Conservation (phyloP, 2,797 vertebrate genomes). For the Hoplostethus atlanticus region DNA sequence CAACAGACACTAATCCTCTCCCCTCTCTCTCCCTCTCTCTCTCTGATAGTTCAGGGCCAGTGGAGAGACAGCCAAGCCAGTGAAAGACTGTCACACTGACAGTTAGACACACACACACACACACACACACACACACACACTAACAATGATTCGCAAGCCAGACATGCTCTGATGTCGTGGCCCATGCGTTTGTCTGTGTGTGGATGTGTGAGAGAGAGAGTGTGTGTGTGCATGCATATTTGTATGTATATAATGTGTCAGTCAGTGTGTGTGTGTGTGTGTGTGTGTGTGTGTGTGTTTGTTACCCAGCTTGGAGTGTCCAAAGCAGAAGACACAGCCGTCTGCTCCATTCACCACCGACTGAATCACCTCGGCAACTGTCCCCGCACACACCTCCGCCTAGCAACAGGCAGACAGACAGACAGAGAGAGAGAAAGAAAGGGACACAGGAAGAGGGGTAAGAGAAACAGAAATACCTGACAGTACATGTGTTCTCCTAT, state of each 20-base stretch:
- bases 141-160: slow-evolving; percentile 49
- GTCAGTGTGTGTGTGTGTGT: slow-evolving; percentile 5
- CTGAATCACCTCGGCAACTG: slow-evolving; percentile 98
- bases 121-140: slow-evolving; percentile 27
- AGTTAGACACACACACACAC: slow-evolving; percentile 21
- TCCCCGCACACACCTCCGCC: slow-evolving; percentile 97
- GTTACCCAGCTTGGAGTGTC: slow-evolving; percentile 96
- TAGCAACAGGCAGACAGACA: slow-evolving; percentile 68
- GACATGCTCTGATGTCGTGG: slow-evolving; percentile 37
- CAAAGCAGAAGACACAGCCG: slow-evolving; percentile 98
- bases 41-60: slow-evolving; percentile 67
- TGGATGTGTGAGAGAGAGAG: background rate
- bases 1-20: slow-evolving; percentile 75
- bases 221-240: background rate
- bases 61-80: slow-evolving; percentile 47
- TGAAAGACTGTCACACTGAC: slow-evolving; percentile 52
- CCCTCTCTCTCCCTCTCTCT: slow-evolving; percentile 5
- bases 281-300: slow-evolving; percentile 36
- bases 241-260: too few species aligned
- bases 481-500: background rate
- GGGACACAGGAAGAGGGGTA: slow-evolving; percentile 19
- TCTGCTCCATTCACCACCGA: slow-evolving; percentile 98
- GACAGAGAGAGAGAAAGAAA: slow-evolving; percentile 16
- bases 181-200: background rate
- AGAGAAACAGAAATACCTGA: background rate